Conservation (phyloP, 2,888 invertebrate species). For the Plebejus anna region DNA sequence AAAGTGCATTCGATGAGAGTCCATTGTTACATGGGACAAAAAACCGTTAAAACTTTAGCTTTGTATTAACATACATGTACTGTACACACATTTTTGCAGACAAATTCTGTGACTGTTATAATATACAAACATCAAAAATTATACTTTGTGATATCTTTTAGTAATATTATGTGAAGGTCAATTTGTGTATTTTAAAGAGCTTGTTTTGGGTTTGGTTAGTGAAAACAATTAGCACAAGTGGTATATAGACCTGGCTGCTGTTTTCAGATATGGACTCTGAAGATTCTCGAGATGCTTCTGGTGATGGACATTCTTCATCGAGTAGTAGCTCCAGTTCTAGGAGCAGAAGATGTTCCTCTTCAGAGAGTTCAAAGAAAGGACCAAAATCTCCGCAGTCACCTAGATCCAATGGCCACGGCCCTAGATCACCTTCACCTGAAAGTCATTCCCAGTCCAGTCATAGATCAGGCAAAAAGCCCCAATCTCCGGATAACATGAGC, state of each 20-base stretch:
- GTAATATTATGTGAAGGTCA: background rate
- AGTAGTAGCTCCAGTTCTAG: slow-evolving; percentile 73
- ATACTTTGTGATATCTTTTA: background rate
- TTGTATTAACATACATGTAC: slow-evolving; percentile 7
- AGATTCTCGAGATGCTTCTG: slow-evolving; percentile 77
- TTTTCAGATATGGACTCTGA: slow-evolving; percentile 81
- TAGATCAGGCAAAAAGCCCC: slow-evolving; percentile 48
- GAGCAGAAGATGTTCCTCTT: slow-evolving; percentile 67
- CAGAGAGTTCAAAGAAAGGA: slow-evolving; percentile 63
- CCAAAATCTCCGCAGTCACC: slow-evolving; percentile 56
- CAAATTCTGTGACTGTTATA: slow-evolving; percentile 1
- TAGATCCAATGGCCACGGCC: slow-evolving; percentile 44
- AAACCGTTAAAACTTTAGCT: slow-evolving; percentile 23
- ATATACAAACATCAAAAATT: background rate
- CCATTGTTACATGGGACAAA: slow-evolving; percentile 23
- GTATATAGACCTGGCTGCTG: slow-evolving; percentile 44
- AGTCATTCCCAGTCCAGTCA: slow-evolving; percentile 43
- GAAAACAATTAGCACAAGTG: slow-evolving; percentile 34
- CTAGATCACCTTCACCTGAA: slow-evolving; percentile 53
- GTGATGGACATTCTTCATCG: slow-evolving; percentile 65
- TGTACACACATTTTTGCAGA: slow-evolving; percentile 16
- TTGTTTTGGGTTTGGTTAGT: slow-evolving; percentile 43
- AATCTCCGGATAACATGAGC: slow-evolving; percentile 65
- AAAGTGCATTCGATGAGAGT: slow-evolving; percentile 27
- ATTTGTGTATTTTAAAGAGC: slow-evolving; percentile 17